Evolutionary conservation across 2,888 invertebrate genomes (phyloP), one percentile per base, ranked within the genome.

Genomic region (Gymnosoma rotundatum): DNA sequence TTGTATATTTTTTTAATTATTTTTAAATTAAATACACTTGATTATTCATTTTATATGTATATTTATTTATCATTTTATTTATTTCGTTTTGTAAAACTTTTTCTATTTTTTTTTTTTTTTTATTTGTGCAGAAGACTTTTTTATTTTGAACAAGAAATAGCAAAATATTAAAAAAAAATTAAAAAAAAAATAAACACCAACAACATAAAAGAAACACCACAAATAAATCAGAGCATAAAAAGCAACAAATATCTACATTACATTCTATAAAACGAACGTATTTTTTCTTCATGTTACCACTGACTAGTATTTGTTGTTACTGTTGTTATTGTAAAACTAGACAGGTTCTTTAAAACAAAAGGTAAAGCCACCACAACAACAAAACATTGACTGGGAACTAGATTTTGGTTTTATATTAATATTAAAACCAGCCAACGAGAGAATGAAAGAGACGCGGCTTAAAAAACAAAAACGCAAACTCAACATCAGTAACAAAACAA

Each of bases 191-290:
- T 21, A 61, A 69, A 50, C 1, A 72, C 66, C 52, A 52, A 18
- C 45, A 69, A 70, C 48, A 60, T 75, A 52, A 79, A 85, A 82
- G 75, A 79, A 83, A 83, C 83, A 75, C 76, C 74, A 81, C 78
- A 81, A 85, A 79, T 73, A 82, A 85, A 83, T 73, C 72, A 83
- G 83, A 80, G 80, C 80, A 86, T 80, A 80, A 83, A 83, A 72
- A 64, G 5, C 50, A 61, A 60, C 69, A 73, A 67, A 76, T 76
- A 32, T 8, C 7, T 32, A 74, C 76, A 79, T 60, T 63, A 78
- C 42, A 81, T 73, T 76, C 72, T 74, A 82, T 45, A 73, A 82
- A 82, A 78, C 54, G 61, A 78, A 78, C 8, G 54, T 60, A 52
- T 67, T 60, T 8, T 52, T 45, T 73, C 50, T 79, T 36, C 21